Evolutionary conservation across 1,140 invertebrate species (phyloP).

Genomic region (Bombus consobrinus): DNA sequence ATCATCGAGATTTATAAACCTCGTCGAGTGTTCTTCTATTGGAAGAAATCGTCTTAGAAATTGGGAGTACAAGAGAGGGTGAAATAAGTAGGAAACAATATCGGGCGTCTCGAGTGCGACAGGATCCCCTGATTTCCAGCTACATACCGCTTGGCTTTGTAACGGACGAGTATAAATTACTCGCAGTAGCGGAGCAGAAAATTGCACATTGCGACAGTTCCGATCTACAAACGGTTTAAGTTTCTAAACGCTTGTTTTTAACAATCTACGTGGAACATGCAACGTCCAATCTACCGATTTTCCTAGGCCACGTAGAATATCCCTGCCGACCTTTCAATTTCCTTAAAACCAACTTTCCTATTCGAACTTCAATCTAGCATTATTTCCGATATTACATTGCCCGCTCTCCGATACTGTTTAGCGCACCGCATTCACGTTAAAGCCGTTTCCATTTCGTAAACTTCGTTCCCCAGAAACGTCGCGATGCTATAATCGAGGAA

Average conservation of each 20-base stretch:
- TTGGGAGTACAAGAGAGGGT: background rate
- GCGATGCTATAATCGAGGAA: background rate
- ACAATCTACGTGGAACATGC: background rate
- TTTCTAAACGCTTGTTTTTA: background rate
- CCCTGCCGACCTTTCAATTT: background rate
- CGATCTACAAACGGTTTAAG: background rate
- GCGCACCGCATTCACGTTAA: background rate
- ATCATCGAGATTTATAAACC: constrained; percentile 20
- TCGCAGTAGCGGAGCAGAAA: background rate
- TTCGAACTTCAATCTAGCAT: background rate
- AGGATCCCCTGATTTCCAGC: background rate
- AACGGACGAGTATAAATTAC: background rate
- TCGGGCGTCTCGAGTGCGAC: background rate
- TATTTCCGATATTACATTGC: background rate
- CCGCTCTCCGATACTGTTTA: too few species aligned
- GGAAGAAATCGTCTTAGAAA: background rate
- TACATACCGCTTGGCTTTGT: background rate
- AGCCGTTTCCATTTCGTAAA: background rate
- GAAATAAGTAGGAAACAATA: background rate
- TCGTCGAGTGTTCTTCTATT: background rate
- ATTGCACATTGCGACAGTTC: background rate
- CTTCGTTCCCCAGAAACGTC: background rate
- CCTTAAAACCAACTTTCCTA: background rate
- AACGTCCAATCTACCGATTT: background rate
- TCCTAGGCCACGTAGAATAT: background rate